A percentile compares a stretch with the other conserved stretches of the same genome.
These are phyloP conservation scores for Drosophila pallidifrons DNA, from an alignment of 1,140 invertebrate species.

Conservation along the genomic window DNA sequence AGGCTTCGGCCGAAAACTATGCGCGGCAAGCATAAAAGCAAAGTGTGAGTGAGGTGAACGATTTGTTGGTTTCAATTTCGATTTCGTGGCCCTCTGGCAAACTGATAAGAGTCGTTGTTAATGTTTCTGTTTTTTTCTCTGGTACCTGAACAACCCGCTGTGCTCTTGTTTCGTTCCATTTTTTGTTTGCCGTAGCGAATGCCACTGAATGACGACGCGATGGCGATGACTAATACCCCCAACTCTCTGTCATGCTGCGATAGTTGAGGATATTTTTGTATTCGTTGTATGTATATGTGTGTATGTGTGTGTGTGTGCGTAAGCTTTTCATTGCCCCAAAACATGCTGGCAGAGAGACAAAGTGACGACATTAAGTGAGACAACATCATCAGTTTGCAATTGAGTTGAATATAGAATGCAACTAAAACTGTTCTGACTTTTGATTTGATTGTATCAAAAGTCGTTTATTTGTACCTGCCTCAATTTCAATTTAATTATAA, in stretches of 20 bases:
- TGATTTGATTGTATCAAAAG: too few relatives aligned
- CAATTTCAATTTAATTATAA: too few relatives aligned
- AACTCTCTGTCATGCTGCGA: constrained; percentile 11
- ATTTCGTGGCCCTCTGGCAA: neutral
- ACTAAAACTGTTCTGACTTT: too few relatives aligned
- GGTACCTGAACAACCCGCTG: too few relatives aligned
- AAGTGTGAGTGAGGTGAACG: neutral
- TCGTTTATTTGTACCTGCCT: too few relatives aligned
- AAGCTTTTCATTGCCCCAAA: too few relatives aligned
- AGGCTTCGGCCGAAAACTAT: neutral
- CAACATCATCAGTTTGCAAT: neutral
- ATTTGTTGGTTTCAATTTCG: neutral
- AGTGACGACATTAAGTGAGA: neutral
- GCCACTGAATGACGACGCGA: constrained; percentile 7
- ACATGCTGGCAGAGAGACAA: neutral
- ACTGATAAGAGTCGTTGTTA: constrained; percentile 1
- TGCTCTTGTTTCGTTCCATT: neutral
- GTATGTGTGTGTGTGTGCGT: neutral
- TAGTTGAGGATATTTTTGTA: constrained; percentile 33
- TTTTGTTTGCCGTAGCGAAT: constrained; percentile 15
- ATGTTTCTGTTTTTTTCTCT: too few relatives aligned
- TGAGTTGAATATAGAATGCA: neutral
- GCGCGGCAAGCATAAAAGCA: neutral
- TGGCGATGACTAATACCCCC: constrained; percentile 36
- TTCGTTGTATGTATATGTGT: neutral